Evolutionary conservation across 2,113 vertebrate genomes (phyloP), one percentile per base, ranked within the genome.

Genomic region (Amblyornis subalaris): DNA sequence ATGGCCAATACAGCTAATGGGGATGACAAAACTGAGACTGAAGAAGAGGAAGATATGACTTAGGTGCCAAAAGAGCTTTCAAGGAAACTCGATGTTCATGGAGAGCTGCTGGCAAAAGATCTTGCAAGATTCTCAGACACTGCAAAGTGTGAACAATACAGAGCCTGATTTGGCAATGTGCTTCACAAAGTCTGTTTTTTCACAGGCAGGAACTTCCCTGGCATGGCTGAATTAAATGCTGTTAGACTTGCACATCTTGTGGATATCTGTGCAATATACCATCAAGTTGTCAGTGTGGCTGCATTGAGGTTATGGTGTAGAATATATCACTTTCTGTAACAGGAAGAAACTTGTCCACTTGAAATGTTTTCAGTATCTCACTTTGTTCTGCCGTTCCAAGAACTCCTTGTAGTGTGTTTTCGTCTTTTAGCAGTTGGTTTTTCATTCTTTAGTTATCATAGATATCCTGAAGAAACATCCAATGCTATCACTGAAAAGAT

Each of bases 231-330:
- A 79, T 70, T 91, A 58, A 79, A 76, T 31, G 42, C 66, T 76
- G 91, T 91, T 95, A 93, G 91, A 93, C 89, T 91, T 85, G 50
- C 71, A 89, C 62, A 85, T 80, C 77, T 83, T 91, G 50, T 82
- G 64, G 71, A 58, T 95, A 85, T 35, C 73, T 84, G 25, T 60
- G 48, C 79, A 73, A 91, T 17, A 22, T 66, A 84, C 74, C 35
- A 60, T 85, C 50, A 78, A 65, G 72, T 65, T 71, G n/a, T 85
- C 77, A 81, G 44, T 3, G 2, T 73, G 61, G 53, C 36, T 75
- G 31, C 28, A 21, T 3, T 47, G 65, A 92, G 53, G 77, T 82
- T 94, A 65, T 50, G 23, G 5, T 70, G 11, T 38, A 75, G 66
- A 92, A 82, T 89, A 47, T 45, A 58, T 75, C 92, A n/a, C n/a